Base-by-base conservation (phyloP, 1,140 invertebrate genomes). In the Theocolax elegans region DNA sequence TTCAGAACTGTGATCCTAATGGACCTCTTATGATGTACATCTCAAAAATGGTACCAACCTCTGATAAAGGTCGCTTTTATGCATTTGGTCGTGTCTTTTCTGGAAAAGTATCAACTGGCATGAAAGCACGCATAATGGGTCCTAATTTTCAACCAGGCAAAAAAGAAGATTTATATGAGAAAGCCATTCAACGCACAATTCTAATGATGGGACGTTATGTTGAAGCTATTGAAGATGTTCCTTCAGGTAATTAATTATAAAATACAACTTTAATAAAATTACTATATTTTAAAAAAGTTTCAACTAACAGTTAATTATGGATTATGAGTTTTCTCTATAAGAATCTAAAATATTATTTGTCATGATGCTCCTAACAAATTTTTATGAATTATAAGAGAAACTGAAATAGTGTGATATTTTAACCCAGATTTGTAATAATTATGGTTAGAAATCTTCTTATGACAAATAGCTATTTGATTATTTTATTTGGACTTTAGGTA, bases 201-300 rank as follows among this genome's bases (percentile, higher is more conserved):
- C 89, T 99, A 72, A 99, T 99, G 98, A 99, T 99, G 98, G 98
- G 98, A 76, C 95, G 98, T 90, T 98, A 99, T 80, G 95, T 96
- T 56, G 98, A 99, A 87, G 96, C 98, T 72, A 99, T 99, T 86
- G 97, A 99, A 87, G 97, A 99, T 90, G 97, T 99, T 72, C 98
- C 98, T 64, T 97, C 92, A 78, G 98, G 98, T 87, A 80, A 77
- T 65, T 81, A n/a, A n/a, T n/a, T n/a, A n/a, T 79, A 83, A 56
- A 68, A 51, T 19, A 68, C 48, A 62, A 81, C 79, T 78, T 48
- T 38, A 79, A 80, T 12, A 72, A 19, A 70, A 72, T 10, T 10
- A 6, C n/a, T 10, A 44, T 6, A 44, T 44, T 38, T 7, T 38
- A n/a, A n/a, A n/a, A n/a, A n/a, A n/a, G n/a, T n/a, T n/a, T n/a